Base-by-base conservation (phyloP, 2,113 vertebrate species). In the Lagopus muta region DNA sequence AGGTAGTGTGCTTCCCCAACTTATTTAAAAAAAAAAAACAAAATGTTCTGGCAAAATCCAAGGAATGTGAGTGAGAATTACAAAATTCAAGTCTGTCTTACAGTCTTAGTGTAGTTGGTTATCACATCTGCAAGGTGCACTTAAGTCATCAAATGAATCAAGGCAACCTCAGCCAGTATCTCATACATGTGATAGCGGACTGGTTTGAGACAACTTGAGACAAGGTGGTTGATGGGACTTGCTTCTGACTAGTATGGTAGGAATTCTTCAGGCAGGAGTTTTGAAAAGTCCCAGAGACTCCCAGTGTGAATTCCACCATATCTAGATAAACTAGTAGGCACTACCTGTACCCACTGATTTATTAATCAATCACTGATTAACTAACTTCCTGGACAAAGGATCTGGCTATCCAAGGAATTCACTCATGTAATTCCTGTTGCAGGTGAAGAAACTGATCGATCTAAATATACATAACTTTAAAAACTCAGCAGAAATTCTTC, bases 31-130 rank as follows among this genome's bases (percentile, higher is more conserved):
- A 64, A 60, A 67, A 54, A n/a, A 58, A 80, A 38, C 9, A 66
- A 52, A 36, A 1, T 1, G 0, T 0, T 0, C 5, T 11, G 10
- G 6, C 3, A 30, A 82, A 50, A 75, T 36, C 4, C 6, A 22
- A 36, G 32, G 17, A 61, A 78, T 61, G 65, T 36, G 65, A 28
- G 38, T 21, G 34, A 30, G 7, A 58, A 27, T 7, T 38, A 48
- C 4, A 11, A 20, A 24, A 58, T 48, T 48, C 11, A 70, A 13
- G 12, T 65, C 85, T 34, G 4, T 40, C 24, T 5, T 73, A 22
- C 13, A 52, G 67, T 32, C 50, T 79, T 83, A 45, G 11, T 52
- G 3, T 40, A 57, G 13, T 5, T 45, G 5, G 61, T 21, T 71
- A 19, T 62, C 6, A 71, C 2, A 13, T 8, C 55, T 36, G 12